Percentiles rank a stretch among this genome's conserved stretches.
Conservation (phyloP, 2,797 vertebrate genomes). For the Syngnathus acus region DNA sequence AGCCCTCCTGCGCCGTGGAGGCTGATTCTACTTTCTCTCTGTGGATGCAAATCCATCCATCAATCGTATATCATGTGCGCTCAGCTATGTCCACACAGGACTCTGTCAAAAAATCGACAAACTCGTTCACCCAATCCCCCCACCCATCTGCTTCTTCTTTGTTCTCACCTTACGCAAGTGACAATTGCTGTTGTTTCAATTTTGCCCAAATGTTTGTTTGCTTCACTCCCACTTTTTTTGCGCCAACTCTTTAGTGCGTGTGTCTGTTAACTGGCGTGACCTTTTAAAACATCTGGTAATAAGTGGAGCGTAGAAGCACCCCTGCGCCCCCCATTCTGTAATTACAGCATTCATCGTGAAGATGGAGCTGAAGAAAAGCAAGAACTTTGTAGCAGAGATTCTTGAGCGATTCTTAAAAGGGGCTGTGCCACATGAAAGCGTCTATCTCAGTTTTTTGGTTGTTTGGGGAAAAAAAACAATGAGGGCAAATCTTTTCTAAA, state of each 20-base stretch:
- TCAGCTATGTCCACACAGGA: not conserved
- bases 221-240: not conserved
- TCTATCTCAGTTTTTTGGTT: too few species aligned
- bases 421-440: too few species aligned
- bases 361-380: constrained; percentile 15
- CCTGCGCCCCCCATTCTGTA: constrained; percentile 35
- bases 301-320: constrained; percentile 34
- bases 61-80: not conserved
- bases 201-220: not conserved
- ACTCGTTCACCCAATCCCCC: not conserved
- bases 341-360: constrained; percentile 42
- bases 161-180: not conserved
- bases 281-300: constrained; percentile 56
- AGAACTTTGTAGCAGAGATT: not conserved
- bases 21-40: constrained; percentile 27
- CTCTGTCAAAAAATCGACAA: not conserved
- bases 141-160: not conserved
- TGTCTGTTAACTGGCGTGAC: constrained; percentile 37
- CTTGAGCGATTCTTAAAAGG: not conserved
- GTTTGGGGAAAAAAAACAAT: too few species aligned
- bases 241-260: constrained; percentile 14
- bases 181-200: not conserved
- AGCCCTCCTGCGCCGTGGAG: not conserved
- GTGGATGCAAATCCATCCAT: constrained; percentile 31
- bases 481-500: too few species aligned